Percentiles rank a stretch among this genome's conserved stretches.
These are phyloP conservation scores for Bostrychus sinensis DNA, from an alignment of 2,113 vertebrate genomes.

Conservation along the genomic window DNA sequence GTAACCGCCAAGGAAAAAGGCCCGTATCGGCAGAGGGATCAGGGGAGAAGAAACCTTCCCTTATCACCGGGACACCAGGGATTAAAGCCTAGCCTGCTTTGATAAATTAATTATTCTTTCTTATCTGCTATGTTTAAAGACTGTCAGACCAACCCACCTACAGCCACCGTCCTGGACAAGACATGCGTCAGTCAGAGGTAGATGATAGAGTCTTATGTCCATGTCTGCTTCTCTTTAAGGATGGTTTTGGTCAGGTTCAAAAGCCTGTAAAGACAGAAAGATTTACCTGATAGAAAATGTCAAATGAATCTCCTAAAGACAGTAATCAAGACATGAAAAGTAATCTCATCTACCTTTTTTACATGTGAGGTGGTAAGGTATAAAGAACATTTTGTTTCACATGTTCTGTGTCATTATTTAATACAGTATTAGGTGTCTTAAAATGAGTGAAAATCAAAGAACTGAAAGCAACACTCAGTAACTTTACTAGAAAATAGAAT, in stretches of 20 bases:
- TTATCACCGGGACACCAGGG: conserved; percentile 80
- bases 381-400: background rate
- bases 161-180: conserved; percentile 54
- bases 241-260: background rate
- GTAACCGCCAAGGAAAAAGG: conserved; percentile 65
- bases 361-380: background rate
- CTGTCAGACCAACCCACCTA: conserved; percentile 67
- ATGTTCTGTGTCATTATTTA: background rate
- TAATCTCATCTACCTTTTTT: background rate
- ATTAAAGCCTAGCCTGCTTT: conserved; percentile 78
- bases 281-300: background rate
- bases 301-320: background rate
- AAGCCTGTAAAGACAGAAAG: background rate
- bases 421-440: no score
- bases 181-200: conserved; percentile 39
- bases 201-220: conserved; percentile 19
- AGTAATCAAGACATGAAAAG: conserved; percentile 3
- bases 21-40: conserved; percentile 70
- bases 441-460: no score
- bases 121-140: conserved; percentile 80
- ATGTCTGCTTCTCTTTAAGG: background rate
- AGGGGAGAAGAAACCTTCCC: conserved; percentile 73
- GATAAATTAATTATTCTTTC: conserved; percentile 83
- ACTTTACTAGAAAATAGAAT: no score
- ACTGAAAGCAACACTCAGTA: no score